Evolutionary conservation across 2,113 vertebrate species (phyloP), one percentile per base, ranked within the genome.

Genomic region (Ptilonorhynchus violaceus): DNA sequence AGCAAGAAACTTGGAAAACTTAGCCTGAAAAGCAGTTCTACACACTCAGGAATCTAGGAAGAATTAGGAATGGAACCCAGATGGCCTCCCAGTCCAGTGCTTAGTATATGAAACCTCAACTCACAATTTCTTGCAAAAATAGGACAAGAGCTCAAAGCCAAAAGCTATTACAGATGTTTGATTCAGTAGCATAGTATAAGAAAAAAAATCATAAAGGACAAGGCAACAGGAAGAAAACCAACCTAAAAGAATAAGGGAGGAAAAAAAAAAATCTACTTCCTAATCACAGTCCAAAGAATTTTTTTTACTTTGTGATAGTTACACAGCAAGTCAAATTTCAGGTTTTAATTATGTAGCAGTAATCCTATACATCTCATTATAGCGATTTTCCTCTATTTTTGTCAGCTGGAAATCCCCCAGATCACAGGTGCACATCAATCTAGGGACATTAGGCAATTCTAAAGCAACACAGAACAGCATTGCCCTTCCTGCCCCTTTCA

Each of bases 361-460:
- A 60, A 52, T 47, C 41, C 11, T 10, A 37, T 7, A 72, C 23
- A n/a, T 30, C 70, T 66, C 41, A 21, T 72, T 24, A 67, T 4
- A 60, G 10, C 23, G 5, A 7, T 47, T 92, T 72, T 47, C 19
- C 30, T 59, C 39, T 12, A 11, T 11, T 85, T 66, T 42, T n/a
- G 6, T 28, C 46, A 52, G 15, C 25, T 22, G 13, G 44, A 88
- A 86, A 56, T 39, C 60, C 30, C 52, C 28, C 46, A 75, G 14
- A 39, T 41, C 67, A 47, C 74, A 73, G n/a, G 11, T 55, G 10
- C 52, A 46, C 33, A 52, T n/a, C 4, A 2, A 21, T 20, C 20
- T 12, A 7, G 20, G 12, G 19, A 62, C 39, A 52, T 0, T 0
- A 7, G 6, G 16, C 21, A 74, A 41, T 62, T 62, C 25, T n/a